Evolutionary conservation across 2,797 vertebrate genomes (phyloP), one percentile per base, ranked within the genome.

Genomic region (Rhabdomys pumilio): DNA sequence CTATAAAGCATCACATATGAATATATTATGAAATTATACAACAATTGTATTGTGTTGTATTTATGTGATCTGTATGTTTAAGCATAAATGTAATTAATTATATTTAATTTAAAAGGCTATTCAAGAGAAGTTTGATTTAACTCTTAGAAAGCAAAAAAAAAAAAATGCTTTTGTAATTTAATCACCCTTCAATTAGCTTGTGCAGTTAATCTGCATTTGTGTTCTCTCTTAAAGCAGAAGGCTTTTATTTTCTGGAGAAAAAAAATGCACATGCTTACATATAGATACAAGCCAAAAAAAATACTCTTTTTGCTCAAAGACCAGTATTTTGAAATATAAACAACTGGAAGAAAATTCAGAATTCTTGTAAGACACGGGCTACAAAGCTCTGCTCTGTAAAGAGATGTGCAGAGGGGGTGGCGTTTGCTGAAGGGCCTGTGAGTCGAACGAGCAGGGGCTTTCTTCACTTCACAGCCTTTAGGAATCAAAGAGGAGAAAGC

Each of bases 151-250:
- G 65, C 12, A 97, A 97, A 89, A 85, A 91, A n/a, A 72, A 76
- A 94, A 73, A 76, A 94, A 91, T 93, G 65, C 90, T 94, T 85
- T 41, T 85, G 29, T 93, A 97, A 97, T 95, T 89, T 41, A 96
- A 89, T 97, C 81, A 92, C 86, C 55, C 75, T 38, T 29, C 55
- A 96, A 96, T 97, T 95, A 95, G 76, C 88, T 76, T 89, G 69
- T 80, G 76, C 96, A 81, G 8, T 29, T 41, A 86, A 94, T 96
- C 93, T 97, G 53, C 92, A 94, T 97, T 89, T 93, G 24, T 90
- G 63, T 72, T 97, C 92, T 97, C 92, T 96, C 77, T 93, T 93
- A 95, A 95, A 93, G 55, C 9, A 50, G 50, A 96, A 92, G 34
- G 24, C 53, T 96, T 96, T 93, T 83, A 86, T 95, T 96, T 93